Conservation (phyloP, 2,113 vertebrate species). For the Hypocryptadius cinnamomeus region DNA sequence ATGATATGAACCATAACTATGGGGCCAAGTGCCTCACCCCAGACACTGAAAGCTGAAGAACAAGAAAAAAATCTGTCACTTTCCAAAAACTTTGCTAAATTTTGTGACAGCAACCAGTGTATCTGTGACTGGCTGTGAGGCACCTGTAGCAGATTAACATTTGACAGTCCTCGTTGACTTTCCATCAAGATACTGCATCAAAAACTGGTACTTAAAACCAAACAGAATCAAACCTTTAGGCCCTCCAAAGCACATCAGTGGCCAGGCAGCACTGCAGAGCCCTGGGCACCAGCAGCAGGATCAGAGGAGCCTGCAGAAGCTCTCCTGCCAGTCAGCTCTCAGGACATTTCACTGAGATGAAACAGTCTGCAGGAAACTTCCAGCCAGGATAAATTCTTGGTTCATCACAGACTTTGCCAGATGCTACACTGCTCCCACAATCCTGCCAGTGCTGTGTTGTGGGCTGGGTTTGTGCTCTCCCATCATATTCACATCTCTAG, state of each 20-base stretch:
- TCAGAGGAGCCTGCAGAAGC: background rate
- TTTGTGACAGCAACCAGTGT: background rate
- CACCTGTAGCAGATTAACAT: background rate
- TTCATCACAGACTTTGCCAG: background rate
- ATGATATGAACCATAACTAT: background rate
- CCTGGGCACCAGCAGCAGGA: background rate
- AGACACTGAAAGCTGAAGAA: background rate
- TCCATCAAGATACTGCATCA: background rate
- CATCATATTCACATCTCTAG: background rate
- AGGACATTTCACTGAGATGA: background rate
- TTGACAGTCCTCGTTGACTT: background rate
- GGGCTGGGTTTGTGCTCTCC: background rate
- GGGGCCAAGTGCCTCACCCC: background rate
- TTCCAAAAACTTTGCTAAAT: background rate
- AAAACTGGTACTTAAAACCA: background rate
- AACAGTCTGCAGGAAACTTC: background rate
- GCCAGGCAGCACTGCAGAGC: background rate
- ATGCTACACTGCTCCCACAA: background rate
- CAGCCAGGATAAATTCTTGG: background rate
- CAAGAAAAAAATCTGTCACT: background rate
- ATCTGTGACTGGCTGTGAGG: background rate
- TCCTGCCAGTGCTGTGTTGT: background rate
- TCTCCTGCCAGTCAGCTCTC: background rate
- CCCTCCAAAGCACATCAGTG: background rate
- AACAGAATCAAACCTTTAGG: background rate